These are phyloP conservation scores for Ichneumon xanthorius DNA, from an alignment of 2,888 invertebrate genomes.

Conservation along the genomic window DNA sequence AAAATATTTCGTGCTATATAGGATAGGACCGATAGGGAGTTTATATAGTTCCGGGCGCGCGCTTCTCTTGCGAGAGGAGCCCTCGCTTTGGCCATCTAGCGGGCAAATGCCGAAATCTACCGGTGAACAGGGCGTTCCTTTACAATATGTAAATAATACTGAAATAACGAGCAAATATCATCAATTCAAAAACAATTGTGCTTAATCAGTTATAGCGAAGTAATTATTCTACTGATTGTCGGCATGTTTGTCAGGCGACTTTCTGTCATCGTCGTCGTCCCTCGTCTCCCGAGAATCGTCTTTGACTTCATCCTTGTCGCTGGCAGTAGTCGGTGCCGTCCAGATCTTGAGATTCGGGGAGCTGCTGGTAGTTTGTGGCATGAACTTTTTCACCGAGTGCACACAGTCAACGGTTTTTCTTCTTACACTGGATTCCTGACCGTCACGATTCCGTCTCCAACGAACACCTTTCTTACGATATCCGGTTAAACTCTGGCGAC, in stretches of 20 bases:
- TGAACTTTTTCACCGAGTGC: slow-evolving; percentile 70
- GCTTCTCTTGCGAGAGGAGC: too few relatives aligned
- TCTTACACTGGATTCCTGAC: slow-evolving; percentile 60
- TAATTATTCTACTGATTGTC: slow-evolving; percentile 22
- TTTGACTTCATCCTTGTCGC: slow-evolving; percentile 17
- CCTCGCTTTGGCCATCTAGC: too few relatives aligned
- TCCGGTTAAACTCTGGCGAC: slow-evolving; percentile 76
- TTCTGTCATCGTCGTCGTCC: slow-evolving; percentile 17
- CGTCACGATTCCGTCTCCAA: slow-evolving; percentile 79
- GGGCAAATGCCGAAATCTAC: too few relatives aligned
- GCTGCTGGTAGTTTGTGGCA: slow-evolving; percentile 71
- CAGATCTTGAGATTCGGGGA: slow-evolving; percentile 75
- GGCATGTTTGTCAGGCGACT: neutral
- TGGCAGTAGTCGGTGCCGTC: slow-evolving; percentile 19
- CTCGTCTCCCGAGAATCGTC: slow-evolving; percentile 44
- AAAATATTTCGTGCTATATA: too few relatives aligned
- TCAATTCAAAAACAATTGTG: slow-evolving; percentile 8
- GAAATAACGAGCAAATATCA: slow-evolving; percentile 55
- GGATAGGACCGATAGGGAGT: too few relatives aligned
- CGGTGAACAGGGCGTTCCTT: too few relatives aligned
- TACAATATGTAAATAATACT: slow-evolving; percentile 57
- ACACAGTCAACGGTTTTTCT: slow-evolving; percentile 75
- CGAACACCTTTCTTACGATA: slow-evolving; percentile 78
- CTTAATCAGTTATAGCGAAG: slow-evolving; percentile 24
- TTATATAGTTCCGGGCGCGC: too few relatives aligned